Conservation (phyloP, 2,797 vertebrate species). For the Valencia hispanica region DNA sequence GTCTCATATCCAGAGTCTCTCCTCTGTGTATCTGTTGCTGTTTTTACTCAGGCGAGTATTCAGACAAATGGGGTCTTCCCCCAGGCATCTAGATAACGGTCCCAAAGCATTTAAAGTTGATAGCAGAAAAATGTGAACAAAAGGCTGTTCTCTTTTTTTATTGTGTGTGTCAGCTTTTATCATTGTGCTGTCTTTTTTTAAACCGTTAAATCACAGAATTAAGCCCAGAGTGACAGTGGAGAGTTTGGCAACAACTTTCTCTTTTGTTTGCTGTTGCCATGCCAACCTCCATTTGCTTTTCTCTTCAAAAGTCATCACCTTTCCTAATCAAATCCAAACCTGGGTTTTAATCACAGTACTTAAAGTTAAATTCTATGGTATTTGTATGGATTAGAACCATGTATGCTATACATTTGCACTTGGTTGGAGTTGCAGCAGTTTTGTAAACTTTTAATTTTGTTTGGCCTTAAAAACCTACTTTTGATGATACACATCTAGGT, state of each 20-base stretch:
- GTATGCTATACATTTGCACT: no score
- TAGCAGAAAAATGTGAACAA: constrained; percentile 6
- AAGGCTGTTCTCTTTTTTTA: constrained; percentile 8
- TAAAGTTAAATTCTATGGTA: constrained; percentile 40
- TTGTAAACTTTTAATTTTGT: no score
- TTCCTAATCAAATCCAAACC: constrained; percentile 19
- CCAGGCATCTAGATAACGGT: constrained; percentile 40
- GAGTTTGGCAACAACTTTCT: neutral
- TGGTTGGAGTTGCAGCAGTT: no score
- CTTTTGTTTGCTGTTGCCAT: neutral
- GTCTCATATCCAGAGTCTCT: constrained; percentile 40
- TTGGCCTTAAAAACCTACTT: no score
- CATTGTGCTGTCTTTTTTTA: constrained; percentile 9
- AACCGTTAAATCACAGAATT: constrained; percentile 15
- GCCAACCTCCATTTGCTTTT: neutral
- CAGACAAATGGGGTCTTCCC: constrained; percentile 50
- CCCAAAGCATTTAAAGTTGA: constrained; percentile 35
- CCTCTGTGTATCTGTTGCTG: constrained; percentile 70
- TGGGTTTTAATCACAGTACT: constrained; percentile 30
- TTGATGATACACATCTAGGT: no score
- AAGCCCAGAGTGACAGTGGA: constrained; percentile 9
- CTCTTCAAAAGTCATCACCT: no score
- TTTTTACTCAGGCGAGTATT: constrained; percentile 53
- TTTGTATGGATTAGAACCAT: constrained; percentile 25
- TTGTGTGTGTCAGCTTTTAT: constrained; percentile 12